Percentiles rank a stretch among this genome's conserved stretches.
Conservation (phyloP, 2,113 vertebrate genomes). For the Pipa parva region DNA sequence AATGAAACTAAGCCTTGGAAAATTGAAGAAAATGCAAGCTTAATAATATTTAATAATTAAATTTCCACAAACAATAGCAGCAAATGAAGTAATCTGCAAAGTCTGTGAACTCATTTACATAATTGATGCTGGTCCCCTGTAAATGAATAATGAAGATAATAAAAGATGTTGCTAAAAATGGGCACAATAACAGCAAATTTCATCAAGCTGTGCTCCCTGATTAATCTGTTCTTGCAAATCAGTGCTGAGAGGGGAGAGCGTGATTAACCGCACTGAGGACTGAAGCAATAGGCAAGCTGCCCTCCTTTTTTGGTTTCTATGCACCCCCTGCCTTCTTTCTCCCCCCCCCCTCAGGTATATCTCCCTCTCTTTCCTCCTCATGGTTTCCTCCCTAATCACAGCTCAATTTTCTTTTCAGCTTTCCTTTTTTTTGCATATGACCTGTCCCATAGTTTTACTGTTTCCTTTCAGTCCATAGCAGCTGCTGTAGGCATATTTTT, state of each 20-base stretch:
- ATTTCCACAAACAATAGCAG: constrained; percentile 92
- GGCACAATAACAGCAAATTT: constrained; percentile 99
- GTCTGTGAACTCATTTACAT: constrained; percentile 95
- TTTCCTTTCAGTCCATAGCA: constrained; percentile 46
- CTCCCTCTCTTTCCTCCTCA: not conserved
- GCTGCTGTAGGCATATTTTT: constrained; percentile 57
- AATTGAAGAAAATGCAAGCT: constrained; percentile 89
- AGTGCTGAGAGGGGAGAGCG: constrained; percentile 77
- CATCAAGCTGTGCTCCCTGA: constrained; percentile 95
- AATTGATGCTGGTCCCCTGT: constrained; percentile 92
- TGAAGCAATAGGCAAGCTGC: constrained; percentile 67
- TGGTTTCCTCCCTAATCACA: constrained; percentile 1
- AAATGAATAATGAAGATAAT: constrained; percentile 99
- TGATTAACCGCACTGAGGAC: constrained; percentile 85
- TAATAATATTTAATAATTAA: constrained; percentile 99
- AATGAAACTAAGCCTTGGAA: constrained; percentile 91
- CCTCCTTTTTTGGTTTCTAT: constrained; percentile 61
- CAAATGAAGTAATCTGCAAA: constrained; percentile 97
- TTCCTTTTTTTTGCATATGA: constrained; percentile 12
- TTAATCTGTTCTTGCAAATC: constrained; percentile 99
- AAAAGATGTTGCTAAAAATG: constrained; percentile 99
- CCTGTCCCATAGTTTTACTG: constrained; percentile 42
- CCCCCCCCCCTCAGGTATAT: not conserved
- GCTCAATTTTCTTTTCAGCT: not conserved
- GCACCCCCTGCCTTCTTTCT: constrained; percentile 35